A percentile compares a stretch with the other conserved stretches of the same genome.
Conservation (phyloP, 2,888 invertebrate species). For the Drosophila prostipennis region DNA sequence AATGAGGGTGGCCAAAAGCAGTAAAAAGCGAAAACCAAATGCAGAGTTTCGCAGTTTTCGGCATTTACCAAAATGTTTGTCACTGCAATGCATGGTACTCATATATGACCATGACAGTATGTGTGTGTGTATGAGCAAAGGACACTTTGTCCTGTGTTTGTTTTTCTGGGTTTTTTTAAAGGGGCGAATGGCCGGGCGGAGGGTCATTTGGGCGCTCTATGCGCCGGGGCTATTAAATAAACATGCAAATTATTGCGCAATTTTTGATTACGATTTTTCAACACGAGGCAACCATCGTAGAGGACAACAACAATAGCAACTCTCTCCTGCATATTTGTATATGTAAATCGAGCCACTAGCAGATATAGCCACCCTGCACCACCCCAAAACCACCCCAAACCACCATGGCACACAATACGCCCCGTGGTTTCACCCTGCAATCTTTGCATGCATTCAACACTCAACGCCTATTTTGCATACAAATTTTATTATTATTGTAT, state of each 20-base stretch:
- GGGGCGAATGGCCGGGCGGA: neutral
- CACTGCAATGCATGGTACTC: conserved; percentile 60
- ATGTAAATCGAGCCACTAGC: conserved; percentile 61
- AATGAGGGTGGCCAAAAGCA: conserved; percentile 25
- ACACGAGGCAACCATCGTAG: conserved; percentile 31
- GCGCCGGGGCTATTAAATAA: conserved; percentile 73
- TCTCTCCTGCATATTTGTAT: conserved; percentile 62
- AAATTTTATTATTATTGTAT: conserved; percentile 79
- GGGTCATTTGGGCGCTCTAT: conserved; percentile 19
- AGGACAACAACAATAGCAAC: neutral
- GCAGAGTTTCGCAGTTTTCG: conserved; percentile 60
- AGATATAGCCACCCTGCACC: conserved; percentile 8
- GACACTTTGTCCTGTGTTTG: conserved; percentile 52
- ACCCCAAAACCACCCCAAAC: neutral
- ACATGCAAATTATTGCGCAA: conserved; percentile 81
- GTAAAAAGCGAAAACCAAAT: conserved; percentile 50
- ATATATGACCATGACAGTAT: conserved; percentile 3
- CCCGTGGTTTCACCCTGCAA: conserved; percentile 20
- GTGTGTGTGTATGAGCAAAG: conserved; percentile 23
- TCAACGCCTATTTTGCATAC: conserved; percentile 79
- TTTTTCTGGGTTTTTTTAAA: neutral
- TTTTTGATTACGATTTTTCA: conserved; percentile 80
- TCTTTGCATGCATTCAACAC: conserved; percentile 76
- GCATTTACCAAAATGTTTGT: conserved; percentile 73
- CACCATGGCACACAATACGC: neutral